Evolutionary conservation across 1,140 invertebrate species (phyloP).

Genomic region (Amyelois transitella): DNA sequence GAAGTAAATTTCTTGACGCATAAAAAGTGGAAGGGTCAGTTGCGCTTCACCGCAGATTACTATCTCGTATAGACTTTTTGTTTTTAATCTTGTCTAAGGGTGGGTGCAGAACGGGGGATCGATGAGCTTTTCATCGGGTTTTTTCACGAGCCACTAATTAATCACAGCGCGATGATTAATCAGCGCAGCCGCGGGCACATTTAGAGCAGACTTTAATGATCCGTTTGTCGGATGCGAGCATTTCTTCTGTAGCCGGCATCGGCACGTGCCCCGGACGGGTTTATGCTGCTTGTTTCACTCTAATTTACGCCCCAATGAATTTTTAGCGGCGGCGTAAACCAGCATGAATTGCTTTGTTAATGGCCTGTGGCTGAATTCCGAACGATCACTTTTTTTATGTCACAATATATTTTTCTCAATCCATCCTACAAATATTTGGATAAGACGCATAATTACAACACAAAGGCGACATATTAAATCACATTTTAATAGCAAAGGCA

Average conservation of each 20-base stretch:
- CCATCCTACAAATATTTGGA: not conserved
- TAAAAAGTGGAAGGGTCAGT: not conserved
- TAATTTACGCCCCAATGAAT: slow-evolving; percentile 43
- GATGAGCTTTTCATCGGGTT: slow-evolving; percentile 34
- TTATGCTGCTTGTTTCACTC: slow-evolving; percentile 37
- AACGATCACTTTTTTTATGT: slow-evolving; percentile 1
- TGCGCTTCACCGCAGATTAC: not conserved
- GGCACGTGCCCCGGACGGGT: slow-evolving; percentile 42
- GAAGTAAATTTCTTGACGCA: not conserved
- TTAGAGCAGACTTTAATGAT: slow-evolving; percentile 60
- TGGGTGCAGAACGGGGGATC: slow-evolving; percentile 29
- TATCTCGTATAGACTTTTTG: slow-evolving; percentile 15
- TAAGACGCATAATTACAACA: not conserved
- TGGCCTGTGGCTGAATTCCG: slow-evolving; percentile 10
- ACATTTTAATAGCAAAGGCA: not conserved
- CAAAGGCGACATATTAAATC: not conserved
- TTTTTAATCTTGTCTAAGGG: slow-evolving; percentile 43
- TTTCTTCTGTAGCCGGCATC: slow-evolving; percentile 30
- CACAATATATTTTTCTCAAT: not conserved
- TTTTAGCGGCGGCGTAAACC: slow-evolving; percentile 29
- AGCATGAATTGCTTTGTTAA: slow-evolving; percentile 16
- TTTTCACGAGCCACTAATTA: slow-evolving; percentile 42
- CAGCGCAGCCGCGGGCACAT: slow-evolving; percentile 44
- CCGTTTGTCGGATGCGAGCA: slow-evolving; percentile 47
- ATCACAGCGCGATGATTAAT: slow-evolving; percentile 61